phyloP scores from a whole-genome alignment of 2,113 vertebrate species.

The Emydura subglobosa region DNA sequence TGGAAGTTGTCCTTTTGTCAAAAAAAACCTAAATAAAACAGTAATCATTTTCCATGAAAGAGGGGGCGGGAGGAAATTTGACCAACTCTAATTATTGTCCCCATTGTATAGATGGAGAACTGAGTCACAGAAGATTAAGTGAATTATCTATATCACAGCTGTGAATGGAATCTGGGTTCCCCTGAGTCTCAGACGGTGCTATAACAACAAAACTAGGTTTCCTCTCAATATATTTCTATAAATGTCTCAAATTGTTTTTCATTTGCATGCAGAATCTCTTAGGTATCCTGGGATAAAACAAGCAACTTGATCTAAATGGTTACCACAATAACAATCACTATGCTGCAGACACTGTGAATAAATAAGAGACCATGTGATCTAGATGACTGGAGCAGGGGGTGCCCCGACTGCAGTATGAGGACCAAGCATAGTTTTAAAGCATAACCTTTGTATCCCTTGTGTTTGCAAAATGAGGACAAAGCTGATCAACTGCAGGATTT shows the following conservation, averaged over 20 bases:
- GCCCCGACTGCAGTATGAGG: too few species aligned
- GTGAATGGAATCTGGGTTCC: background rate
- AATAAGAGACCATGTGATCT: background rate
- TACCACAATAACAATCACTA: background rate
- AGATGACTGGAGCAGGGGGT: background rate
- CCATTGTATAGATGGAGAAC: background rate
- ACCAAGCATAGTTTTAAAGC: background rate
- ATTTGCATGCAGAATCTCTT: background rate
- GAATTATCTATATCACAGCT: background rate
- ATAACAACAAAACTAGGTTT: background rate
- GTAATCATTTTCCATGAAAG: too few species aligned
- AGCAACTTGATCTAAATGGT: background rate
- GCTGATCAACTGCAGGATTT: background rate
- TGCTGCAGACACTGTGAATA: background rate
- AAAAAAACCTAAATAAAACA: too few species aligned
- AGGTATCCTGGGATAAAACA: background rate
- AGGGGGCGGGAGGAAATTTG: too few species aligned
- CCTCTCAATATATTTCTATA: background rate
- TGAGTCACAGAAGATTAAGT: background rate
- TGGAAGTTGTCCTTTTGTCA: too few species aligned
- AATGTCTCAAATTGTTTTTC: background rate
- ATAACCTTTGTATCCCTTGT: background rate
- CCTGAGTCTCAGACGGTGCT: background rate
- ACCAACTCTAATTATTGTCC: too few species aligned
- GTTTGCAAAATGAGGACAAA: background rate